Percentiles rank a stretch among this genome's conserved stretches.
Conservation (phyloP, 1,140 invertebrate genomes). For the Atta cephalotes region DNA sequence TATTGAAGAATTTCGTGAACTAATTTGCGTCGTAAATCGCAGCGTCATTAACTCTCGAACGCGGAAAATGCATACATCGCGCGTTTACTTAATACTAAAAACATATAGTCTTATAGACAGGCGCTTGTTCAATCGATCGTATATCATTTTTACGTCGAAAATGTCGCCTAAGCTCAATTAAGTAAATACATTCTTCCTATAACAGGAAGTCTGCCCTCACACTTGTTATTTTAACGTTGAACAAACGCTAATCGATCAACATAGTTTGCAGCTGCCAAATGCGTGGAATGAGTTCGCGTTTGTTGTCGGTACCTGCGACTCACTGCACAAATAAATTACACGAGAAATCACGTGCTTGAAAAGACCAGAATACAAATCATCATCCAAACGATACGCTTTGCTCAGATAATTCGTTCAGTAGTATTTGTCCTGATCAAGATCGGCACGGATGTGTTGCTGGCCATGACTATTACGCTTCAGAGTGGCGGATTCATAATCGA, state of each 20-base stretch:
- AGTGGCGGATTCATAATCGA: conserved; percentile 93
- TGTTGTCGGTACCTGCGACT: not conserved
- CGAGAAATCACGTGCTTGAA: not conserved
- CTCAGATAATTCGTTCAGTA: conserved; percentile 80
- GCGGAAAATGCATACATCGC: not conserved
- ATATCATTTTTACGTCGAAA: conserved; percentile 1
- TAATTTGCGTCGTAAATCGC: conserved; percentile 2
- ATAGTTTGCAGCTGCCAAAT: conserved; percentile 33
- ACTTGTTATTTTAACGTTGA: not conserved
- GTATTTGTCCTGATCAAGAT: conserved; percentile 88
- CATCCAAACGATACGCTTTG: not conserved
- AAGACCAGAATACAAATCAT: conserved; percentile 10
- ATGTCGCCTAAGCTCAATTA: conserved; percentile 57
- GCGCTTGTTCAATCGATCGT: not conserved
- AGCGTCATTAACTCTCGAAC: conserved; percentile 14
- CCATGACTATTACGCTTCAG: conserved; percentile 92
- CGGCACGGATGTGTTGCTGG: conserved; percentile 86
- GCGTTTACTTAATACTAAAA: conserved; percentile 32
- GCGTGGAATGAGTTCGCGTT: conserved; percentile 35
- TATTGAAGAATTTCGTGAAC: conserved; percentile 5
- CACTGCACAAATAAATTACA: conserved; percentile 26
- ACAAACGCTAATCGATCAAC: not conserved
- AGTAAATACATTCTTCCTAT: conserved; percentile 49
- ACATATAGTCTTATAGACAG: conserved; percentile 16
- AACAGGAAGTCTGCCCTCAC: not conserved